A percentile compares a stretch with the other conserved stretches of the same genome.
phyloP scores from a whole-genome alignment of 2,888 invertebrate species.

The Polydrusus tereticollis region DNA sequence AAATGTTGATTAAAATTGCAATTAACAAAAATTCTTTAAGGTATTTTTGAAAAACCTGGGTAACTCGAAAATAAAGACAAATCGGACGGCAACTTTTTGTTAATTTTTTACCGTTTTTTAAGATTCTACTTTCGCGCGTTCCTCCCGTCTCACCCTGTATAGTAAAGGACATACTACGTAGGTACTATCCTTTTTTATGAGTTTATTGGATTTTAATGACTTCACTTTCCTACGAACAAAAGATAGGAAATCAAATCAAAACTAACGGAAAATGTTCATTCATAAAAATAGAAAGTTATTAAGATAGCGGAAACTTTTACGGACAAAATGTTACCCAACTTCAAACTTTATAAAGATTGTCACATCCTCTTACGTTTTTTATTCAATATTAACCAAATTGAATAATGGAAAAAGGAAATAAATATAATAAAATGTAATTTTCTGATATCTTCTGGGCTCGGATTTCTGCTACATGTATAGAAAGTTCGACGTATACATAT shows the following conservation, averaged over 20 bases:
- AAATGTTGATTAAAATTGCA: too few species aligned
- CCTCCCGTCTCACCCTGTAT: too few species aligned
- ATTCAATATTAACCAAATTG: constrained; percentile 33
- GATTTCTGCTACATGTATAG: constrained; percentile 37
- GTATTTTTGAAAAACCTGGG: too few species aligned
- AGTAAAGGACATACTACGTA: too few species aligned
- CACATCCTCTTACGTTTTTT: constrained; percentile 30
- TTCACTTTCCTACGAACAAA: background rate
- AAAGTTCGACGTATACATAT: constrained; percentile 38
- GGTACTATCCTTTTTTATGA: background rate
- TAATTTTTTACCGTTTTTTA: too few species aligned
- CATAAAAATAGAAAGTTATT: constrained; percentile 7
- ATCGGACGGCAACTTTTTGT: too few species aligned
- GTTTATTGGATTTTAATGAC: background rate
- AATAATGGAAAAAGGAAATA: constrained; percentile 39
- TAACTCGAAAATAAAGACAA: too few species aligned
- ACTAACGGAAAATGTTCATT: background rate
- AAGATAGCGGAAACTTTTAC: constrained; percentile 2
- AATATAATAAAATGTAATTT: constrained; percentile 40
- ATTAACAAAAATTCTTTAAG: too few species aligned
- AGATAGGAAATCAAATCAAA: constrained; percentile 6
- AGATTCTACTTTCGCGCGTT: too few species aligned
- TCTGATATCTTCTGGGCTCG: constrained; percentile 31
- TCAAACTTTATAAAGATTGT: constrained; percentile 25
- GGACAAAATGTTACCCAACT: constrained; percentile 13